Base-by-base conservation (phyloP, 1,140 invertebrate genomes). In the Calliopsis andreniformis region DNA sequence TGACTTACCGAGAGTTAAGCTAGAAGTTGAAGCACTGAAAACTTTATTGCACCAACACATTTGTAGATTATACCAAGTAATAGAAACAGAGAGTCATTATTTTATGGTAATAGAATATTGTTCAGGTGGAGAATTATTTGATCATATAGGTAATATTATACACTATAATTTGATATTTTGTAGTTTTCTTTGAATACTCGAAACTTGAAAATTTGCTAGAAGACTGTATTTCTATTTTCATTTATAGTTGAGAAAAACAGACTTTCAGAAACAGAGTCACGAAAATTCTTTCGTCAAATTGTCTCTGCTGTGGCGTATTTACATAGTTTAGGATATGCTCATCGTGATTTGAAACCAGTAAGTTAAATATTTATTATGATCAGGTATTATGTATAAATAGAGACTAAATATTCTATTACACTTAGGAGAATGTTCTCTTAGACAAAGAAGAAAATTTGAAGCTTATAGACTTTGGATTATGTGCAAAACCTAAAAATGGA, bases 401-500 rank as follows among this genome's bases (percentile, higher is more conserved):
- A 30, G 43, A 47, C 1, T n/a, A n/a, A 53, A 61, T 66, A 73
- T 73, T 55, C 16, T 79, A 66, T 63, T 85, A 79, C 85, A 76
- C 76, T 75, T 82, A 96, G 95, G 96, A 97, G 93, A 97, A 98
- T 91, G 93, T 98, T 58, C 89, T 98, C 30, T 87, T 98, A 61
- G 95, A 97, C 84, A 95, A 94, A 86, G 93, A 96, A 62, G 94
- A 97, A 77, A 95, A 96, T 86, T 91, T 98, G 23, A 98, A 98
- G 88, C 88, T 98, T 53, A 98, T 98, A 81, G 97, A 98, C 91
- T 98, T 98, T 94, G 97, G 97, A 42, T 91, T 98, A 10, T 97
- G 97, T 93, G 96, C 97, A 1, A 95, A 95, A 87, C 96, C 96
- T 16, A 92, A 92, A 84, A 95, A 94, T 83, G 95, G 95, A 23